Evolutionary conservation across 2,113 vertebrate species (phyloP), one percentile per base, ranked within the genome.

Genomic region (Macquaria ambigua): DNA sequence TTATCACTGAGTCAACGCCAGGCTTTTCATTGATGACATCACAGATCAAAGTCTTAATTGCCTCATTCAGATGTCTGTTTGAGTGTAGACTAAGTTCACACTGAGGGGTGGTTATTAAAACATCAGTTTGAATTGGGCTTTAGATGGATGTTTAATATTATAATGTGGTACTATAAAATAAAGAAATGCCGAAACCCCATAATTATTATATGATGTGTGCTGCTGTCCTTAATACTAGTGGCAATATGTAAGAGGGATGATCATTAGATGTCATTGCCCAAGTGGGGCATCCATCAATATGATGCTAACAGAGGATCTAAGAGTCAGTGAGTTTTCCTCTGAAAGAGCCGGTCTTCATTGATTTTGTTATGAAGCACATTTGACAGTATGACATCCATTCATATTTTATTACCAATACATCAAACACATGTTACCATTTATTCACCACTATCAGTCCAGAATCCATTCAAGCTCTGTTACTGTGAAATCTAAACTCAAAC

Each of bases 361-460:
- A 83, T 34, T 80, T 11, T 72, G 67, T 55, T 61, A 53, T 56
- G 20, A 37, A 41, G 12, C 73, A 74, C 50, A 41, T 81, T 58
- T 77, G 25, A 73, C 23, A 41, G 15, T 41, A 8, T 75, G 71
- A 71, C 59, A 79, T 59, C 21, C 21, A 25, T 55, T 72, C 1
- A 23, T 72, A 58, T 72, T 75, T 76, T 77, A 77, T 68, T n/a
- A 28, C 52, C 71, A 48, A 46, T 73, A 72, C 3, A 68, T 72
- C 53, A 68, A 59, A 34, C 18, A 75, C 18, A 34, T 28, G 20
- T 61, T 16, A 37, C 28, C 64, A 58, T 46, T 50, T 69, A 56
- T 70, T 43, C 12, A 20, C 68, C 53, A 31, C 41, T 53, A 37
- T 58, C 34, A 76, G 25, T 28, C 21, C 48, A 69, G 21, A 53